These are phyloP conservation scores for Drosophila putrida DNA, from an alignment of 2,888 invertebrate genomes.

Conservation along the genomic window DNA sequence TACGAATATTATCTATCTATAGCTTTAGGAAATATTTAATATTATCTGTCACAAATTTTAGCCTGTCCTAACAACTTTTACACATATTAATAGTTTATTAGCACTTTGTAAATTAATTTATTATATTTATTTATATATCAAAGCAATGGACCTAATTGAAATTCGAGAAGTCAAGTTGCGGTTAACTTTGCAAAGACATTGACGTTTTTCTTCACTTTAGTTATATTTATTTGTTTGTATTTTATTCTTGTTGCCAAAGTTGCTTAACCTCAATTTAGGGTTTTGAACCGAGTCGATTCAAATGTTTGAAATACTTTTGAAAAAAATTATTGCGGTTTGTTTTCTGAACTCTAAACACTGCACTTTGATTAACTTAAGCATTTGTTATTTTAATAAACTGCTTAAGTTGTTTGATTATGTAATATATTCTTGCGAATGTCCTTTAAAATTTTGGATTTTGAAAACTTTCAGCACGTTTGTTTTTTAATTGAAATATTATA, in stretches of 20 bases:
- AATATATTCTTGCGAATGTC: conserved; percentile 41
- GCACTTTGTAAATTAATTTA: conserved; percentile 12
- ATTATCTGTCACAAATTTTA: neutral
- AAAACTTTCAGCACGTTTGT: conserved; percentile 19
- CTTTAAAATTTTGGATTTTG: conserved; percentile 17
- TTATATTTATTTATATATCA: conserved; percentile 36
- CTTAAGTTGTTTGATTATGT: conserved; percentile 45
- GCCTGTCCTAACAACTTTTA: conserved; percentile 10
- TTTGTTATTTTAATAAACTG: neutral
- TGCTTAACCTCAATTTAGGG: conserved; percentile 70
- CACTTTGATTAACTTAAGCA: conserved; percentile 8
- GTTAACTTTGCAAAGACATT: conserved; percentile 65
- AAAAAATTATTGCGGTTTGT: conserved; percentile 39
- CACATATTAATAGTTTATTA: neutral
- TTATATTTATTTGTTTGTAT: conserved; percentile 25
- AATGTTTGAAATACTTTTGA: conserved; percentile 51
- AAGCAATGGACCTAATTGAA: conserved; percentile 52
- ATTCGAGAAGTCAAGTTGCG: conserved; percentile 66
- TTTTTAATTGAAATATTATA: conserved; percentile 13
- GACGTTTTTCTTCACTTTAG: conserved; percentile 27
- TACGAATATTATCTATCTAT: neutral
- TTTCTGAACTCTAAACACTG: conserved; percentile 8
- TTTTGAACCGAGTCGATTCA: conserved; percentile 30
- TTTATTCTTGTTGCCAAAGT: conserved; percentile 43
- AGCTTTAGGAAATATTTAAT: neutral